A percentile compares a stretch with the other conserved stretches of the same genome.
Evolutionary conservation across 2,113 vertebrate genomes (phyloP).

Genomic region (Xiphorhynchus elegans): DNA sequence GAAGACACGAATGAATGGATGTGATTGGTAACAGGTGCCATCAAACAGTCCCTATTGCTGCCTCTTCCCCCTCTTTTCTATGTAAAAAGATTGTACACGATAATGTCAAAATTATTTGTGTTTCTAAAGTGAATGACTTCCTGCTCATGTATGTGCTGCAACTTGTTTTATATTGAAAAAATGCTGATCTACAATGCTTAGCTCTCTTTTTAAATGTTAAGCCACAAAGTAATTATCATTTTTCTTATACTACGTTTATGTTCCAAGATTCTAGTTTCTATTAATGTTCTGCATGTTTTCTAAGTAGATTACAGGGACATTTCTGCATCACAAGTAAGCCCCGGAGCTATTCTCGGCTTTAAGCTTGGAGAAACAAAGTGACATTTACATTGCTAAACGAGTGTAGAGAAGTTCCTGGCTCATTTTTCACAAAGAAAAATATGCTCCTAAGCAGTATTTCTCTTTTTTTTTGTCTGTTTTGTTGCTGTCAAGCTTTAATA

Average conservation of each 20-base stretch:
- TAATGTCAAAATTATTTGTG: conserved; percentile 61
- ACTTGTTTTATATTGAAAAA: conserved; percentile 60
- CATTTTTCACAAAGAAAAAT: conserved; percentile 57
- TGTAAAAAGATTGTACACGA: background rate
- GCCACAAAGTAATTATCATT: conserved; percentile 78
- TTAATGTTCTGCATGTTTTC: conserved; percentile 77
- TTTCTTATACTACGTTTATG: conserved; percentile 73
- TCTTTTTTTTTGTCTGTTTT: conserved; percentile 50
- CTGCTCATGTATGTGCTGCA: conserved; percentile 49
- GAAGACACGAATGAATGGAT: background rate
- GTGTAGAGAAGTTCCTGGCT: conserved; percentile 65
- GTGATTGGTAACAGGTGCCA: conserved; percentile 57
- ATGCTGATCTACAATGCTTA: conserved; percentile 61
- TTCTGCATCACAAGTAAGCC: conserved; percentile 77
- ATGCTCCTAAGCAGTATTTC: conserved; percentile 42
- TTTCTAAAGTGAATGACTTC: conserved; percentile 38
- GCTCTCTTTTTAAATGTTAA: conserved; percentile 74
- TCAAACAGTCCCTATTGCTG: conserved; percentile 22
- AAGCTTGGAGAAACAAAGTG: conserved; percentile 72
- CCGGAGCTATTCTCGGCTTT: conserved; percentile 73
- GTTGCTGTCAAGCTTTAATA: conserved; percentile 34
- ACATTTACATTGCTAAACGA: conserved; percentile 72
- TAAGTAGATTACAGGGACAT: conserved; percentile 78
- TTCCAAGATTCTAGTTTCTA: conserved; percentile 72
- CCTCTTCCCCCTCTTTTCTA: background rate